Evolutionary conservation across 2,888 invertebrate species (phyloP), one percentile per base, ranked within the genome.

Genomic region (Seladonia tumulorum): DNA sequence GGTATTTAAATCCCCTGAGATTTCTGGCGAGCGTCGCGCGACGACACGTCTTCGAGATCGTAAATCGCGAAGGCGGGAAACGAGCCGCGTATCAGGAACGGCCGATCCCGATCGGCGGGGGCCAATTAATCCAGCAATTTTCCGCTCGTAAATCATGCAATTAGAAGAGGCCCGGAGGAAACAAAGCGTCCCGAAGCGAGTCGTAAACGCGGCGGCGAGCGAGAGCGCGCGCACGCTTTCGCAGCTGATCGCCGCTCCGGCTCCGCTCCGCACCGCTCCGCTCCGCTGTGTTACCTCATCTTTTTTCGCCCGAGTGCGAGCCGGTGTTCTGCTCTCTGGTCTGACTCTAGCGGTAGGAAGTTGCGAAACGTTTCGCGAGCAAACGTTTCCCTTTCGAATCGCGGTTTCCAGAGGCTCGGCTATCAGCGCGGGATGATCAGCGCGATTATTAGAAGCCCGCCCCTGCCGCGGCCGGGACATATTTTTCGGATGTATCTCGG

Each of bases 91-190:
- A 63, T 63, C 63, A 29, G 29, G 63, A 63, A 63, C 29, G 63
- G 18, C 29, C 66, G 25, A 16, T 18, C 47, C 57, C 2, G 77
- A 73, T 80, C 78, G 78, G 63, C 66, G 60, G 35, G 35, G 42
- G 35, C 14, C 80, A 63, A 87, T 86, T 87, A 83, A 83, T 83
- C 68, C 66, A n/a, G 22, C 39, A 78, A 78, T 60, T 84, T 73
- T 60, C 47, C 47, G 76, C 76, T 29, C 25, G 82, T 35, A 53
- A 73, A 77, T 83, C 53, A 47, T 25, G 35, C 66, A 45, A 68
- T 82, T 49, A 63, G 25, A 68, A 22, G 25, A 12, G 8, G 49
- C 45, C 22, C 22, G 35, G 39, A 47, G 10, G 18, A 79, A 49
- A 42, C 47, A 66, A 49, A 45, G n/a, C 29, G 70, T 68, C 22